Conservation (phyloP, 2,113 vertebrate genomes). For the Petrocephalus microphthalmus region DNA sequence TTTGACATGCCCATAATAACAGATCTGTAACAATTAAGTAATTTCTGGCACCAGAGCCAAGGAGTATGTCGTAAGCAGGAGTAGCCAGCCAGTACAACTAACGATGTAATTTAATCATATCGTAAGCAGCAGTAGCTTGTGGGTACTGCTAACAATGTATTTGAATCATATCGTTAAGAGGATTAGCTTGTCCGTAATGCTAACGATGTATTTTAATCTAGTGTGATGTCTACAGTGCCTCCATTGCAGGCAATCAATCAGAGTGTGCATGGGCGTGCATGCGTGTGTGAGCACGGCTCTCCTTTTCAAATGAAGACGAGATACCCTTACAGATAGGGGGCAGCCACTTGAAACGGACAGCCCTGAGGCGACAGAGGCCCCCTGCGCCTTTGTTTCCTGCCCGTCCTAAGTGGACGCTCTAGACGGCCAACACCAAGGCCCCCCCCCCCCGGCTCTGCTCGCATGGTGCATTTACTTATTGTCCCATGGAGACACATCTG, state of each 20-base stretch:
- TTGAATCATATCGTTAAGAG: not conserved
- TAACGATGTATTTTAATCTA: not conserved
- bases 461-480: constrained; percentile 46
- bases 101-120: no score
- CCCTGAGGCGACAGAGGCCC: constrained; percentile 34
- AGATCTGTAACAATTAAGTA: not conserved
- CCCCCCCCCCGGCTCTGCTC: constrained; percentile 38
- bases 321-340: constrained; percentile 44
- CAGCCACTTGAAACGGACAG: constrained; percentile 39
- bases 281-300: constrained; percentile 41
- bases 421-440: constrained; percentile 32
- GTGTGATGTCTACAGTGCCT: not conserved
- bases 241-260: constrained; percentile 5
- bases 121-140: no score
- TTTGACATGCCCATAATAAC: not conserved
- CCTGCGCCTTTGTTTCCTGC: constrained; percentile 41
- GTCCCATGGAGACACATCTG: constrained; percentile 46
- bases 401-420: constrained; percentile 38
- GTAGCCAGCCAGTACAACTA: no score
- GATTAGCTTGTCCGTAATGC: not conserved
- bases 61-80: not conserved
- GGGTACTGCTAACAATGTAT: no score
- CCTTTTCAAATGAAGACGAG: constrained; percentile 52
- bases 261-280: constrained; percentile 27
- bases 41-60: not conserved